phyloP scores from a whole-genome alignment of 30 jellyfish, hydroid and myxozoan genomes.

The Haliclystus octoradiatus region DNA sequence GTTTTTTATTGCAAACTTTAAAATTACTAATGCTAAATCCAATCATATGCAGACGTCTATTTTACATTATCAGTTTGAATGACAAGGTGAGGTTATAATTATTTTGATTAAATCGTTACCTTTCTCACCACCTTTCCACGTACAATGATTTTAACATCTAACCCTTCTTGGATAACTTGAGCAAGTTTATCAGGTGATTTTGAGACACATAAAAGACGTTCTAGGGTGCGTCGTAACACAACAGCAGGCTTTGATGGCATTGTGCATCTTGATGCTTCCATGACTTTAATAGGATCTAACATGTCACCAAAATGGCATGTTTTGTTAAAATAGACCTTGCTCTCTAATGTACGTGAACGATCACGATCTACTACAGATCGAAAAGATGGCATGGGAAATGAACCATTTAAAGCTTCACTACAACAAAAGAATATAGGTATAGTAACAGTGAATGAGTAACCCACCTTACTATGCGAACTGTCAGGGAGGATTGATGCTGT shows the following conservation, averaged over 20 bases:
- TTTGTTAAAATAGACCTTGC: conserved; percentile 55
- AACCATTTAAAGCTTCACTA: neutral
- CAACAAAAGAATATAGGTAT: neutral
- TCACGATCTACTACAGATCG: conserved; percentile 36
- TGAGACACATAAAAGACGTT: neutral
- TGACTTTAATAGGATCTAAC: conserved; percentile 55
- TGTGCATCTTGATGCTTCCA: neutral
- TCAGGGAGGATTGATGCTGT: too few relatives aligned
- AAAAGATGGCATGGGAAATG: conserved; percentile 23
- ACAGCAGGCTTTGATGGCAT: neutral
- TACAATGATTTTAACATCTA: neutral
- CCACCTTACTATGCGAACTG: too few relatives aligned
- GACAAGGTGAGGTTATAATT: too few relatives aligned
- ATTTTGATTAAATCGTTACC: too few relatives aligned
- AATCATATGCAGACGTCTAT: too few relatives aligned
- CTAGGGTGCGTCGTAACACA: neutral
- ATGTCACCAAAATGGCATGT: conserved; percentile 59
- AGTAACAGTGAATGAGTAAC: too few relatives aligned
- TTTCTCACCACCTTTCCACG: conserved; percentile 64
- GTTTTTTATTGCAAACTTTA: too few relatives aligned
- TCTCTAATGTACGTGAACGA: conserved; percentile 22
- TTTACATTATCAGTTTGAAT: too few relatives aligned
- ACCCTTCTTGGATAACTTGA: neutral
- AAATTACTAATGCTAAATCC: too few relatives aligned
- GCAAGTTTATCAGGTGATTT: neutral